phyloP scores from a whole-genome alignment of 2,888 invertebrate species.

The Phortica okadai region DNA sequence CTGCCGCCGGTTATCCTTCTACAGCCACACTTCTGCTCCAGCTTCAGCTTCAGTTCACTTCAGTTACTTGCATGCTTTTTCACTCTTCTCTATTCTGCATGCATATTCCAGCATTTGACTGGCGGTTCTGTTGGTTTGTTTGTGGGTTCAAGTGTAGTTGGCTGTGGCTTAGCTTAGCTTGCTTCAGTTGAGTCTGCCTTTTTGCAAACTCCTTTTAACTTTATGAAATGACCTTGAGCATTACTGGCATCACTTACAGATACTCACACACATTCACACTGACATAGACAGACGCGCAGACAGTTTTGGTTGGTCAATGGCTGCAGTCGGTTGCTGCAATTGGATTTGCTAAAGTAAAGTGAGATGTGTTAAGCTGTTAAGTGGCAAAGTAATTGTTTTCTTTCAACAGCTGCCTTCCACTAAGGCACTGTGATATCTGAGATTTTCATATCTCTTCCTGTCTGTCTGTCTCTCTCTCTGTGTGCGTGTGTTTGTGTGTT shows the following conservation, averaged over 20 bases:
- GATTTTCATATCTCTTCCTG: not conserved
- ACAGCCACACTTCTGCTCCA: not conserved
- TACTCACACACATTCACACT: constrained; percentile 5
- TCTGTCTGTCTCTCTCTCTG: constrained; percentile 5
- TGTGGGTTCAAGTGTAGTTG: constrained; percentile 32
- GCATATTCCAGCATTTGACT: not conserved
- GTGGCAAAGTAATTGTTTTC: constrained; percentile 74
- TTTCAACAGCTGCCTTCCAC: constrained; percentile 60
- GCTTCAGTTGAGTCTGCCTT: not conserved
- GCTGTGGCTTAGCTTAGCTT: constrained; percentile 13
- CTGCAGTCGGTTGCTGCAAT: constrained; percentile 35
- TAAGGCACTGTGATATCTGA: not conserved
- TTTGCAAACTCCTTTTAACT: constrained; percentile 57
- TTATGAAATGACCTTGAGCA: constrained; percentile 63
- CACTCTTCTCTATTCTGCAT: not conserved
- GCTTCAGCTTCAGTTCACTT: constrained; percentile 33
- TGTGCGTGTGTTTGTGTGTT: not conserved
- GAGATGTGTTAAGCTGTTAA: constrained; percentile 74
- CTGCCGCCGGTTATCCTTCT: constrained; percentile 16
- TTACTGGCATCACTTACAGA: constrained; percentile 52
- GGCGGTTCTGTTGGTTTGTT: constrained; percentile 26
- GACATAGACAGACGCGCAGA: not conserved
- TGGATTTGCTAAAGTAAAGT: constrained; percentile 6
- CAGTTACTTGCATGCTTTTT: not conserved
- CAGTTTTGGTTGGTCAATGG: constrained; percentile 38